Percentiles rank a stretch among this genome's conserved stretches.
Evolutionary conservation across 1,140 invertebrate genomes (phyloP).

Genomic region (Musca vetustissima): DNA sequence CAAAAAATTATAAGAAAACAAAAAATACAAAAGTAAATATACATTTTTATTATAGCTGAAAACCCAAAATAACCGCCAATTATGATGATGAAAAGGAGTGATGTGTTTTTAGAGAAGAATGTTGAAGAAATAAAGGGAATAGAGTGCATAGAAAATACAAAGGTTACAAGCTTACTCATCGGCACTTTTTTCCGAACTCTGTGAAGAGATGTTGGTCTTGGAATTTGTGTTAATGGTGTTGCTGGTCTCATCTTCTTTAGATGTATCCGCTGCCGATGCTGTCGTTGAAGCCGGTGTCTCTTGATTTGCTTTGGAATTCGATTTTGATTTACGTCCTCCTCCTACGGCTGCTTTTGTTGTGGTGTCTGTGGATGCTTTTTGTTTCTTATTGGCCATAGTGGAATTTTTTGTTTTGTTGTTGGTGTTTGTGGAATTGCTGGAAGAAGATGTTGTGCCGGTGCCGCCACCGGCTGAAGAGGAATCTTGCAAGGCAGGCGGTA

Average conservation of each 20-base stretch:
- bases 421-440: not conserved
- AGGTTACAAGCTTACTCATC: slow-evolving; percentile 46
- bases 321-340: slow-evolving; percentile 26
- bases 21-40: too few species aligned
- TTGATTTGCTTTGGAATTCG: not conserved
- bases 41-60: too few species aligned
- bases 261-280: slow-evolving; percentile 12
- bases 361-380: slow-evolving; percentile 15
- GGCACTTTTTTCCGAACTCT: slow-evolving; percentile 46
- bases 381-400: slow-evolving; percentile 14
- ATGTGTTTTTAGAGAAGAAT: not conserved
- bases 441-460: slow-evolving; percentile 23
- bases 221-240: slow-evolving; percentile 24
- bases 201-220: slow-evolving; percentile 33
- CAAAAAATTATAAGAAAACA: too few species aligned
- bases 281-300: slow-evolving; percentile 22
- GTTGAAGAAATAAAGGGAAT: not conserved
- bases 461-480: slow-evolving; percentile 28
- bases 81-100: not conserved
- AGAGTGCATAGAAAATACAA: not conserved
- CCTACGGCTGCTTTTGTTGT: slow-evolving; percentile 9
- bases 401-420: slow-evolving; percentile 21
- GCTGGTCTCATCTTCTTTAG: slow-evolving; percentile 28
- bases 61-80: too few species aligned
- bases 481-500: slow-evolving; percentile 58